Conservation (phyloP, 2,113 vertebrate genomes). For the Salvelinus alpinus region DNA sequence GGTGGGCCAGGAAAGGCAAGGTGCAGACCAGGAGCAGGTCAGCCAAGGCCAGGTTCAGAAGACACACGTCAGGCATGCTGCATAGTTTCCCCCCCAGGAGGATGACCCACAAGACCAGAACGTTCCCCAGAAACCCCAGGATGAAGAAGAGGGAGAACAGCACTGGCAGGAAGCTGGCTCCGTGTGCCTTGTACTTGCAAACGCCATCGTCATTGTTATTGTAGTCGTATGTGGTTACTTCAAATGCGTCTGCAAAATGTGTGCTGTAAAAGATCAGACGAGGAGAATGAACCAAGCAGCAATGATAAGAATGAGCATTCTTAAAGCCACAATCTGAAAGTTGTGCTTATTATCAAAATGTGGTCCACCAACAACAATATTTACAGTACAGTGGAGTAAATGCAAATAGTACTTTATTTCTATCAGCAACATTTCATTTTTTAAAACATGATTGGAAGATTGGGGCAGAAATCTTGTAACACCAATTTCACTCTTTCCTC, state of each 20-base stretch:
- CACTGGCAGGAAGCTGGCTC: constrained; percentile 65
- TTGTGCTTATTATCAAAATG: no score
- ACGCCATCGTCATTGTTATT: rapidly evolving
- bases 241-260: background rate
- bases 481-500: no score
- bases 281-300: background rate
- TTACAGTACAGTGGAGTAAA: no score
- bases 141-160: constrained; percentile 80
- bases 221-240: rapidly evolving
- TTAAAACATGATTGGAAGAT: background rate
- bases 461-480: no score
- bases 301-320: no score
- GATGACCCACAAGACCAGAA: constrained; percentile 81
- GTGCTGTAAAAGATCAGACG: background rate
- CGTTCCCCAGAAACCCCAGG: constrained; percentile 81
- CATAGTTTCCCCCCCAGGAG: constrained; percentile 70
- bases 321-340: no score
- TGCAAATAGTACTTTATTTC: background rate
- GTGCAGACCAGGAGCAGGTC: constrained; percentile 81
- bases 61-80: constrained; percentile 88
- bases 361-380: no score
- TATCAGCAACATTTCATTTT: background rate
- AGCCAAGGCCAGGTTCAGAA: constrained; percentile 85
- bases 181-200: constrained; percentile 32
- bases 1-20: constrained; percentile 84